These are phyloP conservation scores for Imbricaverruca yamaguchii DNA, from an alignment of 2,888 invertebrate genomes.

Conservation along the genomic window DNA sequence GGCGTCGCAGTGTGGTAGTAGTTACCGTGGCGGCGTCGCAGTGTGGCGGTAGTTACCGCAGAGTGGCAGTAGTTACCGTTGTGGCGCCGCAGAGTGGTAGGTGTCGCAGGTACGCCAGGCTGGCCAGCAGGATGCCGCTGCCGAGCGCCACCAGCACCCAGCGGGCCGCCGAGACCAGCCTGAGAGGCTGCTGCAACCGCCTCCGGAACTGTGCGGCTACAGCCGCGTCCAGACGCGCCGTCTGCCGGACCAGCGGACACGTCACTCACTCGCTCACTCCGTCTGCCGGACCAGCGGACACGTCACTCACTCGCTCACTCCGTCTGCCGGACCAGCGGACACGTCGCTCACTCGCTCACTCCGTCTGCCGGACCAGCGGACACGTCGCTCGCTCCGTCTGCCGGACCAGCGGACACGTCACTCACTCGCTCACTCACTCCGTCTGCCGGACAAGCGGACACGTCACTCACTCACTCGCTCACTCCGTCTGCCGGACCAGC, in stretches of 20 bases:
- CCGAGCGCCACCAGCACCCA: conserved; percentile 7
- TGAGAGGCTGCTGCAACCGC: neutral
- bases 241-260: neutral
- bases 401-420: too few relatives aligned
- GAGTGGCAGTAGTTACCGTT: neutral
- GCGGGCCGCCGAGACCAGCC: neutral
- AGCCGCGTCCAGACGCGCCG: neutral
- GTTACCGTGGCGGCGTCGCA: neutral
- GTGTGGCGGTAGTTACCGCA: neutral
- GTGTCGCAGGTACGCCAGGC: neutral
- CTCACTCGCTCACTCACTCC: too few relatives aligned
- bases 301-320: too few relatives aligned
- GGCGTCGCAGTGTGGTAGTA: neutral
- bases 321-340: too few relatives aligned
- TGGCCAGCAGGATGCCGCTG: neutral
- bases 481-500: too few relatives aligned
- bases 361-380: too few relatives aligned
- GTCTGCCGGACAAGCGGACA: too few relatives aligned
- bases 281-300: too few relatives aligned
- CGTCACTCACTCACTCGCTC: too few relatives aligned
- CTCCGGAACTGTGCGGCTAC: neutral
- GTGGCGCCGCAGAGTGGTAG: neutral
- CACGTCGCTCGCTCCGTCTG: too few relatives aligned
- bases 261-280: too few relatives aligned
- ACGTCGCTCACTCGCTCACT: too few relatives aligned